Evolutionary conservation across 2,797 vertebrate genomes (phyloP).

Genomic region (Periophthalmus magnuspinnatus): DNA sequence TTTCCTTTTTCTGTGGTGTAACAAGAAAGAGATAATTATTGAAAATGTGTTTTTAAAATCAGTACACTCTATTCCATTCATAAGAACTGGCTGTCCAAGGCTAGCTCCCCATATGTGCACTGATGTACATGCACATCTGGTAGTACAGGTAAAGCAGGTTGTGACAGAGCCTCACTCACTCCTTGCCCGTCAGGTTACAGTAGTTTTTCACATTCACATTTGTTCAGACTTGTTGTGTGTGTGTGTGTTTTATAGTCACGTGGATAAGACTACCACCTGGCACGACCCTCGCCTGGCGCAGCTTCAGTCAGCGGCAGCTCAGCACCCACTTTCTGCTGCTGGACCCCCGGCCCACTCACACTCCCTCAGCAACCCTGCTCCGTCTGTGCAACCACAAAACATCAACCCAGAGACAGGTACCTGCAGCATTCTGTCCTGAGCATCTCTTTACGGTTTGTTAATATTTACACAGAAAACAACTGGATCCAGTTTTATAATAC

Average conservation of each 20-base stretch:
- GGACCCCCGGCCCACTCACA: constrained; percentile 60
- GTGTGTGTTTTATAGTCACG: constrained; percentile 79
- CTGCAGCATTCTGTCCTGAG: constrained; percentile 10
- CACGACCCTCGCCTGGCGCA: constrained; percentile 91
- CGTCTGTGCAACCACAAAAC: constrained; percentile 62
- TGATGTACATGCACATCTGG: constrained; percentile 36
- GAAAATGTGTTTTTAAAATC: constrained; percentile 42
- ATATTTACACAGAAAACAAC: neutral
- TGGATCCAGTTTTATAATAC: neutral
- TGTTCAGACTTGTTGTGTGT: constrained; percentile 52
- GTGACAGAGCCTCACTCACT: constrained; percentile 9
- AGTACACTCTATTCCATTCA: constrained; percentile 34
- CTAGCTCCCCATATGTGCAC: constrained; percentile 17
- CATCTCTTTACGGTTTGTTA: neutral
- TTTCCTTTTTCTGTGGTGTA: neutral
- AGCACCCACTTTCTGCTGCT: constrained; percentile 66
- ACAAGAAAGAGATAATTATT: neutral
- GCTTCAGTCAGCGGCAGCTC: constrained; percentile 85
- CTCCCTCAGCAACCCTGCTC: constrained; percentile 69
- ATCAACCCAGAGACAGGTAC: constrained; percentile 71
- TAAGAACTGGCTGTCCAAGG: constrained; percentile 37
- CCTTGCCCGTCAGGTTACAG: constrained; percentile 48
- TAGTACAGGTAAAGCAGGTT: constrained; percentile 73
- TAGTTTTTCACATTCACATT: constrained; percentile 44
- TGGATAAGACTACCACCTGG: constrained; percentile 95